Evolutionary conservation across 2,888 invertebrate genomes (phyloP).

Genomic region (Allolobophora icterica): DNA sequence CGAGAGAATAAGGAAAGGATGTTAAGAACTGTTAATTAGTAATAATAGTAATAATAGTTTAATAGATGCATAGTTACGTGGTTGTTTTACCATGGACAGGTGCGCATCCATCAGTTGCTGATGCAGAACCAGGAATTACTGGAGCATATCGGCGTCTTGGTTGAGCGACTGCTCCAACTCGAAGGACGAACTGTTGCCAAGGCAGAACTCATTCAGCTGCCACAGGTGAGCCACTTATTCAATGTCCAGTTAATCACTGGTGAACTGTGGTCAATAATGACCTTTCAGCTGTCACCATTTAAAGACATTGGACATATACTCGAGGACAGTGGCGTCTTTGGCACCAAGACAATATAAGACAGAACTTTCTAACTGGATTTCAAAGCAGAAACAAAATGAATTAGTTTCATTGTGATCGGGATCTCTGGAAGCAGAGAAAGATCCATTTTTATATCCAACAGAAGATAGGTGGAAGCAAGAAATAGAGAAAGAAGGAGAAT

Average conservation of each 20-base stretch:
- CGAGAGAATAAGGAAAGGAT: too few relatives aligned
- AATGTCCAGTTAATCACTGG: neutral
- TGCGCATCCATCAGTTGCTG: conserved; percentile 18
- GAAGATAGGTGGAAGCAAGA: neutral
- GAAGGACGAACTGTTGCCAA: neutral
- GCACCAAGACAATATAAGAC: too few relatives aligned
- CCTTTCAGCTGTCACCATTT: too few relatives aligned
- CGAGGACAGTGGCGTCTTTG: neutral
- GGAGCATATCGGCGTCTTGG: neutral
- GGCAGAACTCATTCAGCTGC: neutral
- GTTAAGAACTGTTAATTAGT: neutral
- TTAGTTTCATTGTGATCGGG: neutral
- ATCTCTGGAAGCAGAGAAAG: neutral
- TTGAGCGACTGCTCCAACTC: conserved; percentile 10
- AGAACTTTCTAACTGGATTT: neutral
- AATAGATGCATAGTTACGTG: neutral
- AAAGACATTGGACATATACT: neutral
- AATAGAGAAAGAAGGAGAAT: neutral
- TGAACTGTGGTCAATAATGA: too few relatives aligned
- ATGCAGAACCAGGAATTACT: conserved; percentile 19
- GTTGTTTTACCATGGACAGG: neutral
- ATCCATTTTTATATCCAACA: neutral
- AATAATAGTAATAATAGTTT: neutral
- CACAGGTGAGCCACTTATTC: neutral
- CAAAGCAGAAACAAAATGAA: neutral